Base-by-base conservation (phyloP, 2,113 vertebrate genomes). In the Zosterops borbonicus region DNA sequence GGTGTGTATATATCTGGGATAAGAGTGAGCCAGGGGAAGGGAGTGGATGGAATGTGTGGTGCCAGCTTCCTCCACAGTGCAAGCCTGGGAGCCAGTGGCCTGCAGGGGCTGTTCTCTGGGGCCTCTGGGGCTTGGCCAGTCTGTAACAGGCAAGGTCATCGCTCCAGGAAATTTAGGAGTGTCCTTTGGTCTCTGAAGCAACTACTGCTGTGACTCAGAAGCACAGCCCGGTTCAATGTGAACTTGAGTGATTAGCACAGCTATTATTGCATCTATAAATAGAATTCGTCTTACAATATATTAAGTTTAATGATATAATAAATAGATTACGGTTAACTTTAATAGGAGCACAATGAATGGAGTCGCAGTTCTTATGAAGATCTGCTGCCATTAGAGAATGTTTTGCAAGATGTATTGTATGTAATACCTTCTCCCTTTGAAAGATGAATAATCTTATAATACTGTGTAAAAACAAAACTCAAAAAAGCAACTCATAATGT, bases 281-380 rank as follows among this genome's bases (percentile, higher is more conserved):
- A 96, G 96, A 87, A 93, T 83, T 95, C 52, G 74, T 94, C 83
- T 91, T 90, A 85, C 74, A 95, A 93, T 96, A 87, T 94, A 91
- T 95, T 95, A 88, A 91, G 86, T 95, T 96, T 96, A 97, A 97
- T 95, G 82, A 94, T 95, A 93, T 74, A 96, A 96, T 96, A 96
- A 96, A 96, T 93, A 97, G 89, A 94, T 95, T 94, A 94, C 78
- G 79, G 91, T 96, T 94, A 97, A 95, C 78, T 95, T 95, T 96
- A 96, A 95, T 96, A 89, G 73, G 53, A 87, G 58, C 28, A 91
- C 91, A 95, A 81, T 96, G 94, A 96, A 94, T 78, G 83, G 55
- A 96, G 91, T 87, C 0, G 5, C 58, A 63, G 91, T 85, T 93
- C 83, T 93, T 76, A 82, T 2, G 77, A 91, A 90, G 90, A 85